Conservation (phyloP, 2,113 vertebrate species). For the Plestiodon gilberti region DNA sequence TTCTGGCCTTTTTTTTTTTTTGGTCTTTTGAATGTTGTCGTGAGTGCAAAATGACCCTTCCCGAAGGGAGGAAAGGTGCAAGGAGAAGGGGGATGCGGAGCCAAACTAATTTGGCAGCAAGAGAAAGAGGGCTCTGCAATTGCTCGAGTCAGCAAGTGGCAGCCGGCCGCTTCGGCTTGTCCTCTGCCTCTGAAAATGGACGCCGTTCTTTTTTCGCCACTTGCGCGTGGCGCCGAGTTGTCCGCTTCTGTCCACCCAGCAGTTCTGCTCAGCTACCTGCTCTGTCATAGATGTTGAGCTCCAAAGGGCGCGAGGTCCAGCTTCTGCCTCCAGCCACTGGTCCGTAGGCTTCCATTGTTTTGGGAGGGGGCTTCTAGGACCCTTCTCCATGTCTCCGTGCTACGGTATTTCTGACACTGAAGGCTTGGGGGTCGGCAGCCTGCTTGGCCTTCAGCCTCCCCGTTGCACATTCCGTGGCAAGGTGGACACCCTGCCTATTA, state of each 20-base stretch:
- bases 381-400: background rate
- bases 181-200: slow-evolving; percentile 16
- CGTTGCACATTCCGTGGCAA: background rate
- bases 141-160: slow-evolving; percentile 27
- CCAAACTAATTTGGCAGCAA: slow-evolving; percentile 6
- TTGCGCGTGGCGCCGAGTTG: slow-evolving; percentile 41
- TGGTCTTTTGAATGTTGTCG: no score
- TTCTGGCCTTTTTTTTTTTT: background rate
- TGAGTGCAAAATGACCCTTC: background rate
- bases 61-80: background rate
- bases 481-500: no score
- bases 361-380: background rate
- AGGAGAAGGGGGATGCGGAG: slow-evolving; percentile 19
- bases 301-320: background rate
- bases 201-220: background rate
- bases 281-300: slow-evolving; percentile 29
- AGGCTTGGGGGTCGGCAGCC: background rate
- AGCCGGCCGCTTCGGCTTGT: background rate
- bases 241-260: background rate
- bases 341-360: background rate
- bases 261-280: background rate
- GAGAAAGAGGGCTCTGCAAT: background rate
- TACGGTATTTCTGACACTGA: background rate
- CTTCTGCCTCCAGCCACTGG: background rate
- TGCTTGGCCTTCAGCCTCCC: background rate